Evolutionary conservation across 2,888 invertebrate species (phyloP), one percentile per base, ranked within the genome.

Genomic region (Holacanthella duospinosa): DNA sequence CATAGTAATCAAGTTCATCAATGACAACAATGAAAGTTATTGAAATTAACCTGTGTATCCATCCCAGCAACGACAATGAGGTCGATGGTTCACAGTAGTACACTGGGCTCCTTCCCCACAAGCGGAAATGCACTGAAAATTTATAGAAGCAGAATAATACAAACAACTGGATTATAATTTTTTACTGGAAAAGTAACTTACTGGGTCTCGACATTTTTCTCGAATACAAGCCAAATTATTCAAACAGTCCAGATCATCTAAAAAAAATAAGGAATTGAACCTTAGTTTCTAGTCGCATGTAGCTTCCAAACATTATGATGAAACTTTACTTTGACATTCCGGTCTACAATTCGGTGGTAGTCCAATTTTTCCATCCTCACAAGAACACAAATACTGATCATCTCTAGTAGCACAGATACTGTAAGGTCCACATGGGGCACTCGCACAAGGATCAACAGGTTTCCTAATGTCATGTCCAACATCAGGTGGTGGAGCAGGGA

Each of bases 361-460:
- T 43, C 86, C 86, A 62, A 84, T 77, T 71, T 82, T 85, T n/a
- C 81, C 82, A 28, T 79, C 77, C 63, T 80, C 76, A 74, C 85
- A 86, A 27, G 83, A 82, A 74, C 85, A 86, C 4, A 4, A 48
- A 21, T 48, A 48, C 48, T 48, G 48, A 48, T 48, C 48, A 48
- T 48, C n/a, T 21, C 48, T 48, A 4, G 48, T 48, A 21, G 21
- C 21, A 63, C 76, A 77, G 12, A 84, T 78, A 21, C 89, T 86
- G 75, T 88, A 86, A 2, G 85, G 82, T 29, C 90, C 90, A 76
- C 92, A 92, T 12, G 89, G 89, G 27, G 80, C 80, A 64, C 82
- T 81, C 61, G 77, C 74, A 71, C 83, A 83, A n/a, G 81, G 82
- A 72, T 82, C 63, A 29, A 57, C 29, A 12, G 24, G 57, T 26